A percentile compares a stretch with the other conserved stretches of the same genome.
Conservation (phyloP, 2,888 invertebrate genomes). For the Eulithis testata region DNA sequence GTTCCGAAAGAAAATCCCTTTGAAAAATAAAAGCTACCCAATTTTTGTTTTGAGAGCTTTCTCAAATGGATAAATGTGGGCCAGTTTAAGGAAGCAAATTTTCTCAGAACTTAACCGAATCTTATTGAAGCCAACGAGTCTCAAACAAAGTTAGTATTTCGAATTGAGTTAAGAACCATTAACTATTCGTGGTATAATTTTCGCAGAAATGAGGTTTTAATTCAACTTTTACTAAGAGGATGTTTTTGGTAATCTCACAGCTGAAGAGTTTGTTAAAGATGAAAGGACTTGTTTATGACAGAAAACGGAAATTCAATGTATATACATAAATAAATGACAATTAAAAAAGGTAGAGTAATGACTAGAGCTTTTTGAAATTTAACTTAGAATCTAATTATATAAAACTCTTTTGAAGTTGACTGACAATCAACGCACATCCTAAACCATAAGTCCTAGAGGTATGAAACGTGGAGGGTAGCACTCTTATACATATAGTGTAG, state of each 20-base stretch:
- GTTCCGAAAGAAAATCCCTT: slow-evolving; percentile 44
- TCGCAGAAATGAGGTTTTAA: slow-evolving; percentile 74
- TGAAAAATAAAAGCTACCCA: slow-evolving; percentile 48
- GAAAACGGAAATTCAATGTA: slow-evolving; percentile 39
- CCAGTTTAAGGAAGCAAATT: slow-evolving; percentile 68
- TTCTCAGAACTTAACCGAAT: slow-evolving; percentile 69
- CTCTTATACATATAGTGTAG: too few relatives aligned
- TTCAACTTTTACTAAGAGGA: slow-evolving; percentile 62
- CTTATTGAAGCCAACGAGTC: slow-evolving; percentile 73
- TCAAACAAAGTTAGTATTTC: slow-evolving; percentile 73
- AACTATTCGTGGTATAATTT: slow-evolving; percentile 79
- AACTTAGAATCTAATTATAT: too few relatives aligned
- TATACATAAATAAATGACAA: background rate
- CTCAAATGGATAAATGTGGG: slow-evolving; percentile 57
- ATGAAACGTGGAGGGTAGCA: too few relatives aligned
- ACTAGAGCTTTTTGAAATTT: too few relatives aligned
- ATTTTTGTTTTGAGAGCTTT: slow-evolving; percentile 53
- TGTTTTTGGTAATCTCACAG: slow-evolving; percentile 48
- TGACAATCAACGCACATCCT: too few relatives aligned
- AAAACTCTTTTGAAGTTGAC: too few relatives aligned
- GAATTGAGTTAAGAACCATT: slow-evolving; percentile 79
- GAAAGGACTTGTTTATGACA: slow-evolving; percentile 49
- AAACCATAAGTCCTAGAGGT: too few relatives aligned
- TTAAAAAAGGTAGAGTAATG: background rate
- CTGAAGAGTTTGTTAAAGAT: slow-evolving; percentile 57